A percentile compares a stretch with the other conserved stretches of the same genome.
Evolutionary conservation across 2,797 vertebrate genomes (phyloP).

Genomic region (Eospalax fontanierii): DNA sequence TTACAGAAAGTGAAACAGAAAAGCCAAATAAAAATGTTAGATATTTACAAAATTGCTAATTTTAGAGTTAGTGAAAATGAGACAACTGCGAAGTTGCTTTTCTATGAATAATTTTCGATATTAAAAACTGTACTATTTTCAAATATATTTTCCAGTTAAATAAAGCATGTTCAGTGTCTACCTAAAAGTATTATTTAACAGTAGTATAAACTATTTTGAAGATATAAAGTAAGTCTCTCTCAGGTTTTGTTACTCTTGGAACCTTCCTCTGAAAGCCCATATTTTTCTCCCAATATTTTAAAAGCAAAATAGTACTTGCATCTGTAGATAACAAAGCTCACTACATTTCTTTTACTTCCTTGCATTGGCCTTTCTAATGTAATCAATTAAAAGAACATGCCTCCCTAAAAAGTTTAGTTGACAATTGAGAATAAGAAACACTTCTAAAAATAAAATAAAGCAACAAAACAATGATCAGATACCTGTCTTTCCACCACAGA

Average conservation of each 20-base stretch:
- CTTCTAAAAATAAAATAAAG: constrained; percentile 51
- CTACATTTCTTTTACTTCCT: constrained; percentile 40
- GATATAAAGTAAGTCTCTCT: neutral
- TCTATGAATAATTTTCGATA: constrained; percentile 35
- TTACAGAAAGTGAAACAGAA: constrained; percentile 52
- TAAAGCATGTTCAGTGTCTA: neutral
- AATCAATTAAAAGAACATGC: neutral
- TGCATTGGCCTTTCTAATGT: constrained; percentile 42
- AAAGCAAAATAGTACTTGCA: constrained; percentile 55
- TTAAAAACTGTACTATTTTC: constrained; percentile 7
- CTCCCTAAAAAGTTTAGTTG: constrained; percentile 38
- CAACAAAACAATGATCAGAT: neutral
- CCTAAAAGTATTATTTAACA: constrained; percentile 3
- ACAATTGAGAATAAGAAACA: constrained; percentile 33
- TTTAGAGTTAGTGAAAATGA: constrained; percentile 59
- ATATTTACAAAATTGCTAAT: constrained; percentile 56
- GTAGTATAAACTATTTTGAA: constrained; percentile 12
- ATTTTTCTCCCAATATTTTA: constrained; percentile 47
- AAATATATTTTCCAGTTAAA: constrained; percentile 42
- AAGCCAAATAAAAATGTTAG: constrained; percentile 59
- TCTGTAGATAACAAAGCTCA: constrained; percentile 17
- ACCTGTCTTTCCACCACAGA: neutral
- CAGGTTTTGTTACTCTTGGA: constrained; percentile 35
- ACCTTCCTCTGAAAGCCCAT: constrained; percentile 38
- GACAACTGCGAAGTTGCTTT: constrained; percentile 53